Evolutionary conservation across 30 jellyfish, hydroid and myxozoan species (phyloP).

Genomic region (Rhopilema esculentum): DNA sequence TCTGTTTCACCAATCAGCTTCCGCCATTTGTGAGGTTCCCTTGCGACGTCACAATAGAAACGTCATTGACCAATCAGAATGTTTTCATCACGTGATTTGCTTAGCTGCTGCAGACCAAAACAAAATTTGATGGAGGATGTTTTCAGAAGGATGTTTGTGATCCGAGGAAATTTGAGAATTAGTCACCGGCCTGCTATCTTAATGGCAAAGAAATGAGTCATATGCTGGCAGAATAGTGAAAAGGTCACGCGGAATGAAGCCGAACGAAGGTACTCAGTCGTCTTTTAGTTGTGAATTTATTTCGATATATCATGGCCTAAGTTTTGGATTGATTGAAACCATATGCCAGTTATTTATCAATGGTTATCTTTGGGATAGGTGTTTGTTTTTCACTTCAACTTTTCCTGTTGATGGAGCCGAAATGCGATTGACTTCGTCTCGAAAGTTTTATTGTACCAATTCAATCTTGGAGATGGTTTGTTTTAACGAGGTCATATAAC

Average conservation of each 20-base stretch:
- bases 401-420: neutral
- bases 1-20: slow-evolving; percentile 12
- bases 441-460: neutral
- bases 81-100: slow-evolving; percentile 31
- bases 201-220: neutral
- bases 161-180: neutral
- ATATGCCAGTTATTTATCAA: neutral
- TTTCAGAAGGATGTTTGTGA: neutral
- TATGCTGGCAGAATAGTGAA: neutral
- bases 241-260: neutral
- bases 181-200: neutral
- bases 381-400: neutral
- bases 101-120: slow-evolving; percentile 43
- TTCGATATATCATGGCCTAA: neutral
- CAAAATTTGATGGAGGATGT: slow-evolving; percentile 12
- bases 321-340: neutral
- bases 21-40: neutral
- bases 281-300: neutral
- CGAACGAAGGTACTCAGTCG: slow-evolving; percentile 1
- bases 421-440: neutral
- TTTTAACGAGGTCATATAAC: neutral
- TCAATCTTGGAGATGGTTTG: neutral
- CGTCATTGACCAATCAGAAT: slow-evolving; percentile 27
- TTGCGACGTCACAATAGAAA: slow-evolving; percentile 13
- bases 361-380: neutral